A percentile compares a stretch with the other conserved stretches of the same genome.
Evolutionary conservation across 2,797 vertebrate species (phyloP).

Genomic region (Sitta carolinensis): DNA sequence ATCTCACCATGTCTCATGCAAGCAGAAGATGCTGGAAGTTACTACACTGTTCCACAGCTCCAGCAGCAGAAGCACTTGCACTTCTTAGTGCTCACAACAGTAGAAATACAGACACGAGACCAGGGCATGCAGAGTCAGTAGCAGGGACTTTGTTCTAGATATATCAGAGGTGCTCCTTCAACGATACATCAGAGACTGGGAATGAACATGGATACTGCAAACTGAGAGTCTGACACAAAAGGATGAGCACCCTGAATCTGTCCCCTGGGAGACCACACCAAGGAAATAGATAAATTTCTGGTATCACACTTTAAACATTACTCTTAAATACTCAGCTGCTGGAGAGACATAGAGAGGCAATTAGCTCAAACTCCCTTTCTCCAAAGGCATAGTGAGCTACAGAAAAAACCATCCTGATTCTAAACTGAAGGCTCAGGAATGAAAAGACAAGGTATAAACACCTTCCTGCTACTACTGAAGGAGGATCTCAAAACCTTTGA

Average conservation of each 20-base stretch:
- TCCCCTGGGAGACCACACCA: not conserved
- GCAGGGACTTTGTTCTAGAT: not conserved
- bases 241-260: not conserved
- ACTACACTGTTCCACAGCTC: not conserved
- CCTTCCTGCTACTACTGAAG: not conserved
- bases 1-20: not conserved
- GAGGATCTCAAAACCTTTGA: not conserved
- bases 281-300: not conserved
- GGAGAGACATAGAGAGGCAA: not conserved
- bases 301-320: not conserved
- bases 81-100: not conserved
- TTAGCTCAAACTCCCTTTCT: not conserved
- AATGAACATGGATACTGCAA: fast-evolving
- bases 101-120: not conserved
- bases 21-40: not conserved
- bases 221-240: not conserved
- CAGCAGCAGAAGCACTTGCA: not conserved
- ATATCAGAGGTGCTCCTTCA: not conserved
- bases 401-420: not conserved
- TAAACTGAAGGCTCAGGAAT: not conserved
- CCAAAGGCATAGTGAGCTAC: not conserved
- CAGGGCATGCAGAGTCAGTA: not conserved
- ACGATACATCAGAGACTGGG: fast-evolving
- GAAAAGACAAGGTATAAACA: not conserved
- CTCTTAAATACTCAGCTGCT: not conserved